phyloP scores from a whole-genome alignment of 2,888 invertebrate species.

The Serrognathus titanus region DNA sequence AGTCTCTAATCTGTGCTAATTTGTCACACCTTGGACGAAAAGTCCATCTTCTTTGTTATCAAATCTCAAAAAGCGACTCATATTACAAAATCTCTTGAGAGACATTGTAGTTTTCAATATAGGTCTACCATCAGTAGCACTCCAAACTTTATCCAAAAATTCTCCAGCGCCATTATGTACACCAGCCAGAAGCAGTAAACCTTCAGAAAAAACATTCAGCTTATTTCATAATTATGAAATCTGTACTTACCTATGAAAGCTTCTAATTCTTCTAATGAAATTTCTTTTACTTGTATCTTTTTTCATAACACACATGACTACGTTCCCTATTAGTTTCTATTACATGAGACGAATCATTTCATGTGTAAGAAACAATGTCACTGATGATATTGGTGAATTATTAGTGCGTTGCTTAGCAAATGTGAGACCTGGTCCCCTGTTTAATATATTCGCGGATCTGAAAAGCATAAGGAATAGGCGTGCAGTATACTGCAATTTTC shows the following conservation, averaged over 20 bases:
- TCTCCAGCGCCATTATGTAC: constrained; percentile 8
- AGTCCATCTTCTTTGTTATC: neutral
- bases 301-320: neutral
- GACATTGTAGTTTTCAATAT: constrained; percentile 8
- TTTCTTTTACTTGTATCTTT: neutral
- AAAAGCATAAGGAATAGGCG: neutral
- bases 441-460: neutral
- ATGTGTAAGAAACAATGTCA: neutral
- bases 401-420: too few species aligned
- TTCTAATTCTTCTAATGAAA: neutral
- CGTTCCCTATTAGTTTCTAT: too few species aligned
- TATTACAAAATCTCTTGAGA: constrained; percentile 4
- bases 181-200: constrained; percentile 9
- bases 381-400: too few species aligned
- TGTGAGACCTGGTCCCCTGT: neutral
- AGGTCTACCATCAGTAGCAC: constrained; percentile 2
- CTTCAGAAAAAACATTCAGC: neutral
- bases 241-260: neutral
- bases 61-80: neutral
- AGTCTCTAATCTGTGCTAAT: neutral
- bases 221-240: neutral
- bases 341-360: neutral
- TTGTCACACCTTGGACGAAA: neutral
- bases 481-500: neutral
- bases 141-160: constrained; percentile 7